Evolutionary conservation across 2,113 vertebrate species (phyloP).

Genomic region (Bufo gargarizans): DNA sequence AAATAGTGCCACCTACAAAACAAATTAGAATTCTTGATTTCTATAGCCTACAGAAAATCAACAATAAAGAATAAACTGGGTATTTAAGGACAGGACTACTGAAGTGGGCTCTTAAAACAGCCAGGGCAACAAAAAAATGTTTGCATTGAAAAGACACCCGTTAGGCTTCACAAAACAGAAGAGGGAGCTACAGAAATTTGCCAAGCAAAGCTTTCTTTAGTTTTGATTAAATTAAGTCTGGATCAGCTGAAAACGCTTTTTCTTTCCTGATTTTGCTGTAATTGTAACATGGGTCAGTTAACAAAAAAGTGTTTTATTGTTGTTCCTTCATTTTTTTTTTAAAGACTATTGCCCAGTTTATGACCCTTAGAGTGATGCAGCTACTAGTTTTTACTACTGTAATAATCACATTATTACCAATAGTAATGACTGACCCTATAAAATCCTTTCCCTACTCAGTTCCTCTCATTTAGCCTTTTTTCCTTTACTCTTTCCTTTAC

Average conservation of each 20-base stretch:
- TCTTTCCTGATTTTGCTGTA: conserved; percentile 9
- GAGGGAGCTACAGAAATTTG: background rate
- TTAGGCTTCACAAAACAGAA: conserved; percentile 15
- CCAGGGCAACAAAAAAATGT: conserved; percentile 4
- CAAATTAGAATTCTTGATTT: background rate
- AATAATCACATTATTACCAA: conserved; percentile 18
- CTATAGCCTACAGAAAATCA: background rate
- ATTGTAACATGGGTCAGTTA: background rate
- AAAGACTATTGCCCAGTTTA: conserved; percentile 17
- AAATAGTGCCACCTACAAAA: background rate
- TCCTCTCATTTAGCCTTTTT: background rate
- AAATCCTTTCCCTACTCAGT: background rate
- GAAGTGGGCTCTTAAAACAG: background rate
- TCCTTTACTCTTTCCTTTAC: background rate
- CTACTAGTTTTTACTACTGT: background rate
- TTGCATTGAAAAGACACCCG: conserved; percentile 11
- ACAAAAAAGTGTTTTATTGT: conserved; percentile 25
- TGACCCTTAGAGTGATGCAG: background rate
- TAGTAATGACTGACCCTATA: background rate
- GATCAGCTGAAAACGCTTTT: background rate
- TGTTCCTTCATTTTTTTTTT: background rate
- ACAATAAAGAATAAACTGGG: background rate
- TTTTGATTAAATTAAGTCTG: background rate
- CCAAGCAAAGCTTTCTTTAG: background rate
- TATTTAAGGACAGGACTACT: background rate